Base-by-base conservation (phyloP, 2,888 invertebrate species). In the Venustoraphidia nigricollis region DNA sequence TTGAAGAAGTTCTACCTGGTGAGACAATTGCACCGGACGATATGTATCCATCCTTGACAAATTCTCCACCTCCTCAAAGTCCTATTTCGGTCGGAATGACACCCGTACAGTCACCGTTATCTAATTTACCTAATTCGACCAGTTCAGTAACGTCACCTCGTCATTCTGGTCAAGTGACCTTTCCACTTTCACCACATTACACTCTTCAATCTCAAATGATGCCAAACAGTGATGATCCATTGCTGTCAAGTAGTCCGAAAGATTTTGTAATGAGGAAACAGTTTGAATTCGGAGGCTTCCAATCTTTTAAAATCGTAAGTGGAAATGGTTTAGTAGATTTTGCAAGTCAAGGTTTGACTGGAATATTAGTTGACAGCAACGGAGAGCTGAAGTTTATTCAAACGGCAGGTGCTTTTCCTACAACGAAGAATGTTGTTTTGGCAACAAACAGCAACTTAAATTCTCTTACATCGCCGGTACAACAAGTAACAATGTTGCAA, bases 211-310 rank as follows among this genome's bases (percentile, higher is more conserved):
- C 82, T 5, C 83, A 87, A 58, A 89, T 89, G 75, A 84, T 89
- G 83, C 80, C 88, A 10, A 89, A 89, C 61, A 88, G 88, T 0
- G 89, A 89, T 59, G 89, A 89, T 63, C 89, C 89, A 0, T 65
- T 89, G 4, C 64, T 90, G 13, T 89, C 89, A 0, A 88, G 88
- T 50, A 87, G 82, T 55, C 87, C 89, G 0, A 81, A 87, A 52
- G 88, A 89, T 60, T 88, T 88, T 59, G 73, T 70, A 43, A 65
- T 71, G 1, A 67, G 71, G 40, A 75, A 75, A 54, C 66, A 66
- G 50, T 74, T 76, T 53, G 76, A 76, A 56, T 71, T 76, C 45
- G 68, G 68, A 48, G 69, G 69, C 27, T 60, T 68, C 47, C 76
- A 76, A 48, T 67, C 76, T 34, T 72, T 74, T 60, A 72, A 76